Percentiles rank a stretch among this genome's conserved stretches.
Evolutionary conservation across 2,113 vertebrate species (phyloP).

Genomic region (Garra rufa): DNA sequence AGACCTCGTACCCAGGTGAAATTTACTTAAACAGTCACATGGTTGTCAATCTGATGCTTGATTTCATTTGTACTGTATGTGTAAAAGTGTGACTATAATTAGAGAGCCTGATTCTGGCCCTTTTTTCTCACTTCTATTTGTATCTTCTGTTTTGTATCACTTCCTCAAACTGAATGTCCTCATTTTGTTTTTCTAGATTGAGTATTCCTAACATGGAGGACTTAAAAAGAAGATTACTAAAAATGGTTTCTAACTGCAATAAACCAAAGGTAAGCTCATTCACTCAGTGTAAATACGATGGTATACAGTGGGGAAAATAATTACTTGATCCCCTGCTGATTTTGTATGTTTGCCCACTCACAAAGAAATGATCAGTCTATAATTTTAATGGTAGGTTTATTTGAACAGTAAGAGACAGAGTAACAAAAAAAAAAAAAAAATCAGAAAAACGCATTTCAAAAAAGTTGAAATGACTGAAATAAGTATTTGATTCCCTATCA

Average conservation of each 20-base stretch:
- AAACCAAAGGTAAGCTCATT: conserved; percentile 86
- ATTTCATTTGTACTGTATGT: conserved; percentile 19
- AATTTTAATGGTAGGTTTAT: too few species aligned
- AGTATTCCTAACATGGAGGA: conserved; percentile 96
- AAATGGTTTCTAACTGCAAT: conserved; percentile 91
- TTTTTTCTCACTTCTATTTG: conserved; percentile 31
- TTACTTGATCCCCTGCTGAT: too few species aligned
- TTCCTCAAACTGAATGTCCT: conserved; percentile 5
- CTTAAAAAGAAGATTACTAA: conserved; percentile 87
- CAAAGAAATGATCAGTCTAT: too few species aligned
- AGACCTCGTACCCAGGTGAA: conserved; percentile 93
- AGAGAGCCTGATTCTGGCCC: conserved; percentile 45
- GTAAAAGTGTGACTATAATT: conserved; percentile 25
- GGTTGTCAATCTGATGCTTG: background rate
- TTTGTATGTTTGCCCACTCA: too few species aligned
- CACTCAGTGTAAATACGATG: background rate
- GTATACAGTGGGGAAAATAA: too few species aligned
- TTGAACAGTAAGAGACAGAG: too few species aligned
- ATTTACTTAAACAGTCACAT: background rate
- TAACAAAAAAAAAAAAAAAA: too few species aligned
- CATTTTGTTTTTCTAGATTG: conserved; percentile 74
- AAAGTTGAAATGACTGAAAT: too few species aligned
- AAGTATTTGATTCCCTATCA: too few species aligned
- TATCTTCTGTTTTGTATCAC: background rate
- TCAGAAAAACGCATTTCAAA: too few species aligned